A percentile compares a stretch with the other conserved stretches of the same genome.
Evolutionary conservation across 2,888 invertebrate species (phyloP).

Genomic region (Ernsta delagoae): DNA sequence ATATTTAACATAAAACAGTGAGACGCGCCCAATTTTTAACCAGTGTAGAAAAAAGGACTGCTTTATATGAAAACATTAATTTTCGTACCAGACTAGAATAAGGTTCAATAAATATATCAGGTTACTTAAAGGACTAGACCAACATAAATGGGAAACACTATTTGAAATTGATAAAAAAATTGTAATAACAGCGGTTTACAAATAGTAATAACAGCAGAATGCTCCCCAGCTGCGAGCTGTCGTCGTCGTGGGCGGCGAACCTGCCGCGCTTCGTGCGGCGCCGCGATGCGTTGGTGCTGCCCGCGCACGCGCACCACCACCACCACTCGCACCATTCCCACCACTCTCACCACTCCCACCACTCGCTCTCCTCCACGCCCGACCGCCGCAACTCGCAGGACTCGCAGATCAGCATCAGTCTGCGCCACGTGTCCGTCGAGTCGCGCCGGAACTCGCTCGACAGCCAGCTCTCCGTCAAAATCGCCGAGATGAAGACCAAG

Average conservation of each 20-base stretch:
- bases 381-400: constrained; percentile 87
- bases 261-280: constrained; percentile 94
- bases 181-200: neutral
- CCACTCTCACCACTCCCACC: constrained; percentile 75
- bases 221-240: constrained; percentile 89
- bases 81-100: too few species aligned
- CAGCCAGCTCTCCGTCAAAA: constrained; percentile 93
- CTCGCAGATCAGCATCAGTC: constrained; percentile 90
- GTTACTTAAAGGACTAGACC: too few species aligned
- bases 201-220: neutral
- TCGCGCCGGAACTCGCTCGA: constrained; percentile 94
- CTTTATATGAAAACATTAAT: too few species aligned
- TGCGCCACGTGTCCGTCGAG: constrained; percentile 93
- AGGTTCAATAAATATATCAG: too few species aligned
- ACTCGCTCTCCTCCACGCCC: constrained; percentile 82
- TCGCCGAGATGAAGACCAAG: constrained; percentile 93
- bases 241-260: constrained; percentile 96
- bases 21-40: too few species aligned
- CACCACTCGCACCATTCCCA: constrained; percentile 69
- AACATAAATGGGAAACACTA: too few species aligned
- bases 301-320: constrained; percentile 70
- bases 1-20: too few species aligned
- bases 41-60: too few species aligned
- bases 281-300: constrained; percentile 91
- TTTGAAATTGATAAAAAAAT: too few species aligned